Conservation (phyloP, 2,797 vertebrate genomes). For the Ciconia nigra region DNA sequence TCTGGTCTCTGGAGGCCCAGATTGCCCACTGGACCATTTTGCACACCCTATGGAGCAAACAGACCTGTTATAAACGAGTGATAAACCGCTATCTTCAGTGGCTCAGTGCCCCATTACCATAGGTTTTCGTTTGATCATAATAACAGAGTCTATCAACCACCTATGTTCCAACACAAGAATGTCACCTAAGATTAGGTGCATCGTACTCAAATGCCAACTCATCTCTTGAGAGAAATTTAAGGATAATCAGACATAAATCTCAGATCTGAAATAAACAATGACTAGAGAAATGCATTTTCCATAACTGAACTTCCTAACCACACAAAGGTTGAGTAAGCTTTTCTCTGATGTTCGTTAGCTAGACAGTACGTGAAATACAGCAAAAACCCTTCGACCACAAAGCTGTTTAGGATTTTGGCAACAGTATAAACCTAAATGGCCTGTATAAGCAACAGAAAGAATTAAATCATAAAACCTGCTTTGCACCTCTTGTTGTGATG, state of each 20-base stretch:
- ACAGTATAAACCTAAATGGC: background rate
- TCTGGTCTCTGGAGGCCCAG: background rate
- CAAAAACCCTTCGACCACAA: background rate
- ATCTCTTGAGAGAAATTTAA: background rate
- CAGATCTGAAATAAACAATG: background rate
- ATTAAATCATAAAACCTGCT: slow-evolving; percentile 18
- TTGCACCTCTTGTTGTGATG: slow-evolving; percentile 20
- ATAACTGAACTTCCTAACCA: background rate
- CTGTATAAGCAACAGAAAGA: background rate
- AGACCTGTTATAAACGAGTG: background rate
- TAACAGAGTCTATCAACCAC: background rate
- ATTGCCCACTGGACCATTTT: background rate
- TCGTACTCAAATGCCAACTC: background rate
- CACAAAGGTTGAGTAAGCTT: background rate
- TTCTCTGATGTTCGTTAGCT: background rate
- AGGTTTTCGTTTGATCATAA: background rate
- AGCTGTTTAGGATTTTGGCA: background rate
- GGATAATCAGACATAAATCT: background rate
- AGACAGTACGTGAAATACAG: background rate
- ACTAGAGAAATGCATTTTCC: background rate
- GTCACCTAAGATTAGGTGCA: background rate
- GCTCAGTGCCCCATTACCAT: background rate
- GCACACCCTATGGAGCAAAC: background rate
- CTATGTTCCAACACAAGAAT: background rate
- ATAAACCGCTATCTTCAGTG: background rate